phyloP scores from a whole-genome alignment of 2,797 vertebrate species.

The Onychomys arenicola region DNA sequence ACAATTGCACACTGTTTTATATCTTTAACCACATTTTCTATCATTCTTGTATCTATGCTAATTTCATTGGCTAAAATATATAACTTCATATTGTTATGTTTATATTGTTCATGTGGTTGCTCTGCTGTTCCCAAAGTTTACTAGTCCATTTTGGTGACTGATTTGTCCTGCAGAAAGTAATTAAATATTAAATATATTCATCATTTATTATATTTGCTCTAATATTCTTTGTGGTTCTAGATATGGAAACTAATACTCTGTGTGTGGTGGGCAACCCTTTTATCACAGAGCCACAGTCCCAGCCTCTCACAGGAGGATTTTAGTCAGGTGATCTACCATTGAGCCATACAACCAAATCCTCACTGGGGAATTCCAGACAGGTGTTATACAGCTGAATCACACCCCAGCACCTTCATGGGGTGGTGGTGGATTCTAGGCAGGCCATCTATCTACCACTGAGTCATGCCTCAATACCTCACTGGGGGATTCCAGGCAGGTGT shows the following conservation, averaged over 20 bases:
- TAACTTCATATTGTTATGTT: neutral
- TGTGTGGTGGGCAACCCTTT: neutral
- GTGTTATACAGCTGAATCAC: neutral
- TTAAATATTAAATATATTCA: slow-evolving; percentile 16
- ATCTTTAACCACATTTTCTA: neutral
- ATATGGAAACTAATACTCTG: neutral
- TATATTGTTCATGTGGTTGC: neutral
- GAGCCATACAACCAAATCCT: neutral
- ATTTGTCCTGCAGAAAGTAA: slow-evolving; percentile 2
- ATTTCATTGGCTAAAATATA: neutral
- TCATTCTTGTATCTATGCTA: neutral
- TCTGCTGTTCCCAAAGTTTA: neutral
- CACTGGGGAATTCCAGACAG: neutral
- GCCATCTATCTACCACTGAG: neutral
- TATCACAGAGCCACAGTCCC: neutral
- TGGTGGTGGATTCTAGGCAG: neutral
- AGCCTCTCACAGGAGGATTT: neutral
- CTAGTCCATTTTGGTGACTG: slow-evolving; percentile 16
- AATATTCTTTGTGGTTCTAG: neutral
- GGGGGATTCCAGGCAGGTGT: neutral
- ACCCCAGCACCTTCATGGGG: neutral
- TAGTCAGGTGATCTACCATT: neutral
- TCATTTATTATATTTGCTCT: neutral
- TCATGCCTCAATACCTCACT: neutral
- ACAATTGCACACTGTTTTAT: neutral